phyloP scores from a whole-genome alignment of 2,113 vertebrate species.

The Phylloscopus trochilus region DNA sequence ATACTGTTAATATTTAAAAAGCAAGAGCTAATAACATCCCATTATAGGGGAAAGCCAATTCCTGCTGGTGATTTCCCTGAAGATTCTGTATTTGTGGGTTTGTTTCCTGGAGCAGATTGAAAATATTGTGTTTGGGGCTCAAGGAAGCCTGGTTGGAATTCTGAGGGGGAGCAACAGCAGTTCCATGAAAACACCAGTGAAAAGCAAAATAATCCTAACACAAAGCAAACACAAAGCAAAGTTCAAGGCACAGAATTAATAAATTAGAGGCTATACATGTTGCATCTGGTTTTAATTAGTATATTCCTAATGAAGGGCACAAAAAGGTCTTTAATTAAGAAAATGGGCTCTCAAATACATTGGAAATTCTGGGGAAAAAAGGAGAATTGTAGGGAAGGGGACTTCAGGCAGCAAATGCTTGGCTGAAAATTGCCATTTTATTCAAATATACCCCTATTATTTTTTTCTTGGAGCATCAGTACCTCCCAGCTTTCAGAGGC shows the following conservation, averaged over 20 bases:
- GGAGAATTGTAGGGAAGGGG: not conserved
- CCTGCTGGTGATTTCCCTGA: not conserved
- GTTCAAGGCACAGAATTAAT: not conserved
- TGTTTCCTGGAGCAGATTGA: not conserved
- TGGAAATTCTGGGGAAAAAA: not conserved
- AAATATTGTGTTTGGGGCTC: not conserved
- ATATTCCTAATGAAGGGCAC: not conserved
- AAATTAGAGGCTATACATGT: not conserved
- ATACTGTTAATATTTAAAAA: not conserved
- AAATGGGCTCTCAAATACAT: accelerated
- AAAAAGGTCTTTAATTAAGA: not conserved
- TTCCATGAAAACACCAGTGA: not conserved
- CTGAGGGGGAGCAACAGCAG: not conserved
- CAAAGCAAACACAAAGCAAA: not conserved
- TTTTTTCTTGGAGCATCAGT: not conserved
- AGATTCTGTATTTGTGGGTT: not conserved
- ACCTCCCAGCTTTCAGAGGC: not conserved
- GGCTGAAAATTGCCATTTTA: not conserved
- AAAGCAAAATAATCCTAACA: not conserved
- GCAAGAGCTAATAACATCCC: not conserved
- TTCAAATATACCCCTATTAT: not conserved
- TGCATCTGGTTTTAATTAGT: not conserved
- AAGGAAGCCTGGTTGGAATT: not conserved
- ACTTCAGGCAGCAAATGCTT: not conserved
- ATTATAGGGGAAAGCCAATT: not conserved